These are phyloP conservation scores for Dichetophora obliterata DNA, from an alignment of 2,888 invertebrate genomes.

Conservation along the genomic window DNA sequence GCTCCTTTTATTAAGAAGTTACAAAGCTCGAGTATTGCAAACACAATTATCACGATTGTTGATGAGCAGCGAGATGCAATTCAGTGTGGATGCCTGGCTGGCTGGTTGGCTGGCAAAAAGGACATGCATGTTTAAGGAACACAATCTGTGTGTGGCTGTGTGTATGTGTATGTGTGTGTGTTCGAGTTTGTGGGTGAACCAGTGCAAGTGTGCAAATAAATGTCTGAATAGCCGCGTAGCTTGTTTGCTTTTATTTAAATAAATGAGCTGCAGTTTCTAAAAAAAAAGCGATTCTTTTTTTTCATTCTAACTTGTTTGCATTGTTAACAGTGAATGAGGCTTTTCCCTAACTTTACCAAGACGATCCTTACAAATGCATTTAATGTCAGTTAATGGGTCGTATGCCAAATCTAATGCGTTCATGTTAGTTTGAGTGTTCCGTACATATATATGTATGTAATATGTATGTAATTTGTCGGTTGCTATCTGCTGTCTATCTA, in stretches of 20 bases:
- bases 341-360: not conserved
- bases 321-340: not conserved
- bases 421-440: not conserved
- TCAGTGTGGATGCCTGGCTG: slow-evolving; percentile 8
- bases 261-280: slow-evolving; percentile 57
- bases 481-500: no score
- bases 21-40: slow-evolving; percentile 32
- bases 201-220: slow-evolving; percentile 10
- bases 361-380: not conserved
- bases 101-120: slow-evolving; percentile 5
- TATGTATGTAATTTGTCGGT: no score
- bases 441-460: not conserved
- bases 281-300: no score
- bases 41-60: slow-evolving; percentile 37
- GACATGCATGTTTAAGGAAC: slow-evolving; percentile 13
- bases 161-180: slow-evolving; percentile 23
- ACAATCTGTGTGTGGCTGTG: not conserved
- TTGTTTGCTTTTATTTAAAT: slow-evolving; percentile 67
- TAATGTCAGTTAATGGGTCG: slow-evolving; percentile 1
- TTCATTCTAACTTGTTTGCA: no score
- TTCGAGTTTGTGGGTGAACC: not conserved
- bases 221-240: slow-evolving; percentile 45
- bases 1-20: slow-evolving; percentile 30
- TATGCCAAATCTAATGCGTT: not conserved
- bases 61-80: slow-evolving; percentile 38